Percentiles rank a stretch among this genome's conserved stretches.
These are phyloP conservation scores for Daboia siamensis DNA, from an alignment of 2,113 vertebrate species.

Conservation along the genomic window DNA sequence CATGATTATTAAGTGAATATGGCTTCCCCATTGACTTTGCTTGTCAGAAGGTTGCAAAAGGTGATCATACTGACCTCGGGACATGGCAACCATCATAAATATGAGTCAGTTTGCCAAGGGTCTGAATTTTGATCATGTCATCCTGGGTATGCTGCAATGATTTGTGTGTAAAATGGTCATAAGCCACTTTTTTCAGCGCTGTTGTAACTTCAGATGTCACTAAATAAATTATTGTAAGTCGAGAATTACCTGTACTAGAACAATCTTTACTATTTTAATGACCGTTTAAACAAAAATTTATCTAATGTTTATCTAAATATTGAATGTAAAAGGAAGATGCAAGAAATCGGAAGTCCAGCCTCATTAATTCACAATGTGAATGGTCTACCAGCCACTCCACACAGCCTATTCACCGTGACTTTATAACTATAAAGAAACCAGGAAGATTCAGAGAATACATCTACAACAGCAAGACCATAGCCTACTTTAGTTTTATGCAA, in stretches of 20 bases:
- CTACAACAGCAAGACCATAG: background rate
- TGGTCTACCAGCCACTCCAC: background rate
- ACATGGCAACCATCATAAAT: too few relatives aligned
- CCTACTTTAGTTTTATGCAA: background rate
- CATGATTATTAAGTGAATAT: too few relatives aligned
- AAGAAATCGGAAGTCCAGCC: background rate
- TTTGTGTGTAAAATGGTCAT: too few relatives aligned
- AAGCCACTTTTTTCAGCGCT: too few relatives aligned
- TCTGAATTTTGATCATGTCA: too few relatives aligned
- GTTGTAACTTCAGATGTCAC: too few relatives aligned
- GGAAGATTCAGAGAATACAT: background rate
- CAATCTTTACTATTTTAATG: slow-evolving; percentile 59
- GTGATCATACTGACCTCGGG: too few relatives aligned
- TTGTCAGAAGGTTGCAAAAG: too few relatives aligned
- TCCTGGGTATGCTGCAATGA: too few relatives aligned
- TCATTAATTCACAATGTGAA: background rate
- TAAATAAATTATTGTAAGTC: too few relatives aligned
- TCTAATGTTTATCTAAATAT: slow-evolving; percentile 23
- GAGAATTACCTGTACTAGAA: slow-evolving; percentile 2
- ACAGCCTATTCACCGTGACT: background rate
- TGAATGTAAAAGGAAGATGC: slow-evolving; percentile 14
- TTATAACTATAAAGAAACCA: background rate
- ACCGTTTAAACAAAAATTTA: slow-evolving; percentile 16
- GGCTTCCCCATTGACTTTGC: too few relatives aligned
- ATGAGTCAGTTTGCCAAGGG: too few relatives aligned